Base-by-base conservation (phyloP, 2,888 invertebrate species). In the Nemotelus pantherinus region DNA sequence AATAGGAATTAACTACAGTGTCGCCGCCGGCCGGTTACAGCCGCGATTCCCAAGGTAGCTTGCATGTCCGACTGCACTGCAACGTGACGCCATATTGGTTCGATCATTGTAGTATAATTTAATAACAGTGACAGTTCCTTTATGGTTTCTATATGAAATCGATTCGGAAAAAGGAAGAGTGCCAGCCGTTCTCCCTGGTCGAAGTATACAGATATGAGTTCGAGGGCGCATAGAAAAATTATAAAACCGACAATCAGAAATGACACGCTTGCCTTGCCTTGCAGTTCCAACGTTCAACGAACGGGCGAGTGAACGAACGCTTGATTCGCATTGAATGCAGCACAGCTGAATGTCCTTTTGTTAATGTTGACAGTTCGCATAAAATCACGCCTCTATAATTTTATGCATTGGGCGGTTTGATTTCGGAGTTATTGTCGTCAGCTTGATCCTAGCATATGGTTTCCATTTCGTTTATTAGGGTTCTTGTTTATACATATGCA, bases 361-460 rank as follows among this genome's bases (percentile, higher is more conserved):
- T 74, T 60, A 47, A 60, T 41, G 74, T 74, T 74, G 74, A 74
- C 74, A 74, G 74, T 74, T 74, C 60, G 74, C 74, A 74, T 48
- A 60, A 47, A 60, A 74, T 47, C 74, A 74, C 74, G 74, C 74
- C 74, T 74, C 60, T 74, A 47, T 60, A 60, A 48, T 74, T 74
- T 74, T 48, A 63, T 74, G 25, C 74, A 47, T 41, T 47, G 60
- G 60, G 74, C 74, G 74, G 60, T 74, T 48, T 74, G 47, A 58
- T 45, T 72, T 58, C 3, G 72, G 47, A 57, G 3, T 50, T 60
- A 41, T 48, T 70, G 70, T 70, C 53, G 70, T 53, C 50, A 53
- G 47, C 55, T 70, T 53, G 70, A 70, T 70, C 3, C 70, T 53
- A 57, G 55, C 74, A 74, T 74, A 72, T 58, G 74, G 60, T 74